Base-by-base conservation (phyloP, 2,113 vertebrate genomes). In the Tylochromis polylepis region DNA sequence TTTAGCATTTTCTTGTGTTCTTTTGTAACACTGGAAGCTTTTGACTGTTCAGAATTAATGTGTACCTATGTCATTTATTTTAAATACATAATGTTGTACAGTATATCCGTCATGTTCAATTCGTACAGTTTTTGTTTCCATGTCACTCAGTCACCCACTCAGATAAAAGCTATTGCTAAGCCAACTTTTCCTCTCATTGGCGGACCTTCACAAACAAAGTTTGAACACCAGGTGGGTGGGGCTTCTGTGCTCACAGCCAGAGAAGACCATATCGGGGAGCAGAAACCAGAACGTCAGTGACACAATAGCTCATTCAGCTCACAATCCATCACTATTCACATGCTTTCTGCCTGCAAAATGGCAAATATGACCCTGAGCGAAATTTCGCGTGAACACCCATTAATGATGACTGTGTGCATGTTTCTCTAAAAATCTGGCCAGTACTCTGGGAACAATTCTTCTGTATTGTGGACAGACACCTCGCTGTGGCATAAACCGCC, bases 191-290 rank as follows among this genome's bases (percentile, higher is more conserved):
- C 43, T 70, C 65, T 70, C n/a, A 43, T 0, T 43, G 65, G 65
- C 0, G 0, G 4, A 22, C 20, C 0, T 38, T 65, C 34, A 38
- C 6, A 67, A 2, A 5, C n/a, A 8, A 38, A 38, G 62, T 67
- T 67, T 0, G 3, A 67, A 67, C 38, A 22, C 1, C 34, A 0
- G 20, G 34, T 67, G 34, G 20, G 34, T 3, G 34, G 62, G 62
- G 34, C 11, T 67, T 38, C 62, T 22, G 34, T 8, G 11, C 34
- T 67, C 0, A 38, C 20, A 67, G 34, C 62, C 62, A 38, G 34
- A 38, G 34, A 22, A 38, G 62, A 22, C 38, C 62, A 38, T 5
- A 38, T 18, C 38, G 60, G 60, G 60, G 60, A 65, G 34, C 60
- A 67, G 62, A 67, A 67, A 38, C 62, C 62, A 38, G 62, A 67